Base-by-base conservation (phyloP, 2,888 invertebrate genomes). In the Autographa pulchrina region DNA sequence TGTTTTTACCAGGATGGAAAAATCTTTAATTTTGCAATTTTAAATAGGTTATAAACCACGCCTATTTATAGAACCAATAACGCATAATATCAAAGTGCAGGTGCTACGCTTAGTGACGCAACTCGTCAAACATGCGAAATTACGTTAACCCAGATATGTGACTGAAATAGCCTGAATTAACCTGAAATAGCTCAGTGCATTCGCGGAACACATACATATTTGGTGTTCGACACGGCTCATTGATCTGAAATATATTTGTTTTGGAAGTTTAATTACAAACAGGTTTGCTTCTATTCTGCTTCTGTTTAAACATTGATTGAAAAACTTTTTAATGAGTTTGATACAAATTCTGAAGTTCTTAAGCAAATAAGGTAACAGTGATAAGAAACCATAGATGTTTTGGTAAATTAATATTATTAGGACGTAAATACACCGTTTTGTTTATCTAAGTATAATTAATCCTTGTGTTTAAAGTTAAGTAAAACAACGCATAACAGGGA, bases 141-240 rank as follows among this genome's bases (percentile, higher is more conserved):
- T 85, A 85, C 81, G 87, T 85, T 92, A 91, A 91, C 93, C 93
- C 81, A 92, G 85, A 86, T 92, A 89, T 88, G 75, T 61, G 81
- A 77, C 88, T 80, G 83, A 90, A 92, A 92, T 92, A 92, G 80
- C 82, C 88, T 80, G 83, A 90, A 92, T 92, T 92, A 92, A 79
- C 82, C 88, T 79, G 83, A 90, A 92, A 92, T 92, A 92, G 80
- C 82, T 59, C 71, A 75, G 68, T 86, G 85, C 85, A 84, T 81
- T 81, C 63, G 75, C 75, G 68, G 68, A 81, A 77, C 72, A 70
- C 79, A 78, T 68, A 78, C 69, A 65, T 80, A 78, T 82, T 83
- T 75, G 75, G 68, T 74, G 82, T 77, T 77, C 80, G 68, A 73
- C 64, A 43, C 35, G 43, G 38, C 38, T 13, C 70, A 74, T 72